Base-by-base conservation (phyloP, 2,888 invertebrate genomes). In the Drosophila kokeensis region DNA sequence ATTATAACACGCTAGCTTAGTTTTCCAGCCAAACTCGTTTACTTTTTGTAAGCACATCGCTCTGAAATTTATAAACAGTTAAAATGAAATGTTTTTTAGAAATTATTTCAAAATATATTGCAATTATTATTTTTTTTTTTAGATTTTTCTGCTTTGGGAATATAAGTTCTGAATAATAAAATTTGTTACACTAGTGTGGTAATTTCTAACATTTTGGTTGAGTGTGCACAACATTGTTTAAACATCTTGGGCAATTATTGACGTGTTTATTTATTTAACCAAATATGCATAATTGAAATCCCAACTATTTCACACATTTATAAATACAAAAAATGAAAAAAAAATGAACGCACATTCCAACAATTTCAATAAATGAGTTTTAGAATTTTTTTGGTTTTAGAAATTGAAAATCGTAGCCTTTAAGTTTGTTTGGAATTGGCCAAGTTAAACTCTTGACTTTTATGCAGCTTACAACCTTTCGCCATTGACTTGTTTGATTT, bases 401-500 rank as follows among this genome's bases (percentile, higher is more conserved):
- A 18, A 10, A 18, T 27, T 18, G 4, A 10, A 54, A 59, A 21
- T 45, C 13, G 13, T 13, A 1, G 45, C 7, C 4, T 45, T 45
- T 24, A 4, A 45, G 13, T 7, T 21, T 15, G 13, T 24, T 24
- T 45, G 21, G 21, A 15, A 24, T 24, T 13, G 21, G 4, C 7
- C 11, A 21, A 21, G 4, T 21, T 45, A 13, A 45, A 15, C 21
- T 15, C 15, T 24, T 8, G 7, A 24, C 21, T 45, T 24, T 15
- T 8, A 15, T 2, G 2, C 45, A 21, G 13, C 21, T 45, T 45
- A 7, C 21, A 21, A 45, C 13, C 21, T 7, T 45, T 45, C 24
- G 24, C 45, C 24, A 24, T 69, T 66, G 59, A 78, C 68, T 79
- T 66, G 71, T 66, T 79, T 75, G 74, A 78, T 78, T 78, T 78